Conservation (phyloP, 2,888 invertebrate genomes). For the Caenorhabditis sp. region DNA sequence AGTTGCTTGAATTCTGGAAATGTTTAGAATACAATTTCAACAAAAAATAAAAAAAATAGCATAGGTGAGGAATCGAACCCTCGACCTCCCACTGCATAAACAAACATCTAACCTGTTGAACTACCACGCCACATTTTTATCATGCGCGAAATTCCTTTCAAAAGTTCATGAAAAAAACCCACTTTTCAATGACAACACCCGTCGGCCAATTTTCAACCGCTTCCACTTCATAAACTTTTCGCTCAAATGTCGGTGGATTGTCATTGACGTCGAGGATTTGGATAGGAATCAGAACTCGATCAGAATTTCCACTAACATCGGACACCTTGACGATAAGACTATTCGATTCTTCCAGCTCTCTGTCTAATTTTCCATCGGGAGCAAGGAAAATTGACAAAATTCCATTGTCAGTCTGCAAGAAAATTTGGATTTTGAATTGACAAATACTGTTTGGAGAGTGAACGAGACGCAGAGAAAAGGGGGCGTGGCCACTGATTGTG, state of each 20-base stretch:
- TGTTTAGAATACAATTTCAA: neutral
- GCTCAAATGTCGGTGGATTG: slow-evolving; percentile 52
- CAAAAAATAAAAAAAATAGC: too few species aligned
- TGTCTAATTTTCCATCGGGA: slow-evolving; percentile 25
- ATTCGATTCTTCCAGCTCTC: slow-evolving; percentile 31
- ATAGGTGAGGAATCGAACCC: too few species aligned
- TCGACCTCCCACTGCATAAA: too few species aligned
- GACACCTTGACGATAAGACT: slow-evolving; percentile 34
- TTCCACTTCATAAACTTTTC: slow-evolving; percentile 44
- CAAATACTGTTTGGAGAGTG: too few species aligned
- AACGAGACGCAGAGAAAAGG: too few species aligned
- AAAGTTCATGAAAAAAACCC: too few species aligned
- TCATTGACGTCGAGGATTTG: slow-evolving; percentile 61
- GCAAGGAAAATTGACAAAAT: slow-evolving; percentile 14
- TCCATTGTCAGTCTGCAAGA: slow-evolving; percentile 11
- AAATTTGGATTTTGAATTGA: neutral
- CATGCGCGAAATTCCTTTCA: too few species aligned
- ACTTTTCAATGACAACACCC: slow-evolving; percentile 39
- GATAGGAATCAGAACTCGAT: slow-evolving; percentile 36
- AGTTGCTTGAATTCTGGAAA: slow-evolving; percentile 27
- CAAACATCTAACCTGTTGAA: too few species aligned
- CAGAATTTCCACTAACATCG: slow-evolving; percentile 44
- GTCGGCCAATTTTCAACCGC: slow-evolving; percentile 56
- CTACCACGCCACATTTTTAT: too few species aligned
- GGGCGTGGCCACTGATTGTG: too few species aligned